phyloP scores from a whole-genome alignment of 1,140 invertebrate genomes.

The Parasteatoda tepidariorum region DNA sequence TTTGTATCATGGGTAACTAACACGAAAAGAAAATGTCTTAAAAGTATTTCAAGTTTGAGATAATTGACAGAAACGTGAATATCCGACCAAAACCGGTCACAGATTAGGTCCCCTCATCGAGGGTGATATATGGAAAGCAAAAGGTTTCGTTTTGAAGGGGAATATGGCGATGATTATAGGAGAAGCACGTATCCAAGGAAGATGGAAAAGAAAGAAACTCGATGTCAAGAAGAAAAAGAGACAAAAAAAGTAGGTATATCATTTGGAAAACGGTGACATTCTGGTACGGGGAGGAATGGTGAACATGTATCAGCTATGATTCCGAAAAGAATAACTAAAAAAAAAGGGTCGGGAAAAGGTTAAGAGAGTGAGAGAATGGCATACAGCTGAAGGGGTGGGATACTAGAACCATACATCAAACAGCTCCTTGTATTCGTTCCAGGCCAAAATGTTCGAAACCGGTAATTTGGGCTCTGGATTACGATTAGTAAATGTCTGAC shows the following conservation, averaged over 20 bases:
- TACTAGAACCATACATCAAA: constrained; percentile 49
- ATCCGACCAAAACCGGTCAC: too few species aligned
- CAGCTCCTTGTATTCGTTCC: constrained; percentile 9
- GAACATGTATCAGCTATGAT: neutral
- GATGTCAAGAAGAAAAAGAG: neutral
- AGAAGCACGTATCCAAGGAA: constrained; percentile 14
- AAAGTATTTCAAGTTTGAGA: too few species aligned
- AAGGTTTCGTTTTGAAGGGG: too few species aligned
- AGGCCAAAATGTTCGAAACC: constrained; percentile 47
- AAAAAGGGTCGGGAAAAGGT: too few species aligned
- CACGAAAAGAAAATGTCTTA: too few species aligned
- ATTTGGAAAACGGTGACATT: constrained; percentile 41
- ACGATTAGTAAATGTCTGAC: constrained; percentile 54
- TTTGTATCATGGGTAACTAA: too few species aligned
- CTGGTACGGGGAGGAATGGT: constrained; percentile 4
- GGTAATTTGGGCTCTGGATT: constrained; percentile 45
- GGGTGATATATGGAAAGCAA: neutral
- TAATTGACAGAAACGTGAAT: too few species aligned
- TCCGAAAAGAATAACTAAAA: neutral
- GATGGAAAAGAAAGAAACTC: neutral
- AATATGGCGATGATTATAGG: constrained; percentile 34
- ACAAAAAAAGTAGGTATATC: constrained; percentile 39
- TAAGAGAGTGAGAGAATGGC: neutral
- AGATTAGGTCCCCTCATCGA: neutral
- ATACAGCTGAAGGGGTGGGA: neutral